Conservation (phyloP, 1,140 invertebrate genomes). For the Scaptomyza pallida region DNA sequence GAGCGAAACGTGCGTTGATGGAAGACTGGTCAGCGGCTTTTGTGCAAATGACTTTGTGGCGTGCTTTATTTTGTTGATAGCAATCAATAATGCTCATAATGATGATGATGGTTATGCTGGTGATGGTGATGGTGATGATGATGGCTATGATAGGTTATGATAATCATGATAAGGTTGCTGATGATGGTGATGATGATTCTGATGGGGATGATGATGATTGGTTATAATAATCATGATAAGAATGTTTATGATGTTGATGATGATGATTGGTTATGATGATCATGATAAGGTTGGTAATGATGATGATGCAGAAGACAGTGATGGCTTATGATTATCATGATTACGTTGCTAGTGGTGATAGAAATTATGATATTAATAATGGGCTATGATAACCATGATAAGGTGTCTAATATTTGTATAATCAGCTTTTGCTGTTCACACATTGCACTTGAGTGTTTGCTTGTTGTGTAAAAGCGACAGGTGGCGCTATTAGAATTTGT, state of each 20-base stretch:
- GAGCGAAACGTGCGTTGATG: slow-evolving; percentile 38
- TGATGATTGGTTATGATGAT: slow-evolving; percentile 11
- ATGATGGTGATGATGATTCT: no score
- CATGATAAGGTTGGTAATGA: no score
- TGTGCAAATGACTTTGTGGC: slow-evolving; percentile 66
- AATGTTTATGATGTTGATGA: slow-evolving; percentile 9
- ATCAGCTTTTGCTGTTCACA: slow-evolving; percentile 34
- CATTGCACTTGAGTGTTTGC: slow-evolving; percentile 43
- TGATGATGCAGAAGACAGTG: no score
- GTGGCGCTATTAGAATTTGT: slow-evolving; percentile 43
- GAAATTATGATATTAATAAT: no score
- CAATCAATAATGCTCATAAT: slow-evolving; percentile 20
- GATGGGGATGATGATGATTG: background rate
- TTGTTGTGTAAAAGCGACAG: slow-evolving; percentile 46
- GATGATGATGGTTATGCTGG: slow-evolving; percentile 13
- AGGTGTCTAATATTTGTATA: slow-evolving; percentile 10
- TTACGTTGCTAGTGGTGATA: no score
- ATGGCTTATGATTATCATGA: background rate
- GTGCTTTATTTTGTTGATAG: slow-evolving; percentile 38
- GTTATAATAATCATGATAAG: no score
- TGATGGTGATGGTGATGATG: no score
- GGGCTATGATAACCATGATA: slow-evolving; percentile 1
- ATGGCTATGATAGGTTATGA: slow-evolving; percentile 30
- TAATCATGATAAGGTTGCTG: slow-evolving; percentile 19
- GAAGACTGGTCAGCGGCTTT: slow-evolving; percentile 18